Evolutionary conservation across 2,888 invertebrate species (phyloP).

Genomic region (Mimumesa dahlbomi): DNA sequence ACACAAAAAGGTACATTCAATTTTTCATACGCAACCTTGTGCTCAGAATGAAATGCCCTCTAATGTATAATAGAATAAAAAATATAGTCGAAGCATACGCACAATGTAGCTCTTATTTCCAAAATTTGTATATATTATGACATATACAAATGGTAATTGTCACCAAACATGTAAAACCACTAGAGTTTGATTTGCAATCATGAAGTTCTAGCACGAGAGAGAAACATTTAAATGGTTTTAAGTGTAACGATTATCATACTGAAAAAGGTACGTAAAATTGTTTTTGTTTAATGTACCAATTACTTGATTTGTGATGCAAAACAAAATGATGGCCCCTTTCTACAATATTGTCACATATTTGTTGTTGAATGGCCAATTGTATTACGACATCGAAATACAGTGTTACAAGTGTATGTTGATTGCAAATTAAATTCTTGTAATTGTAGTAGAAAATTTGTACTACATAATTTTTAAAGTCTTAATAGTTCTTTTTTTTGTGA

Average conservation of each 20-base stretch:
- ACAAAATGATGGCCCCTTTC: constrained; percentile 36
- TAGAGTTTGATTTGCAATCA: constrained; percentile 31
- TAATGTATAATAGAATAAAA: constrained; percentile 18
- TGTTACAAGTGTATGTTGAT: constrained; percentile 10
- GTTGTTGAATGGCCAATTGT: constrained; percentile 11
- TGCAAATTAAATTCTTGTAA: constrained; percentile 41
- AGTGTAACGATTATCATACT: neutral
- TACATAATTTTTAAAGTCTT: constrained; percentile 43
- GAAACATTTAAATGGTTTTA: constrained; percentile 1
- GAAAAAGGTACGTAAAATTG: constrained; percentile 1
- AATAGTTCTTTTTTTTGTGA: constrained; percentile 26
- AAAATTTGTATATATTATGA: constrained; percentile 18
- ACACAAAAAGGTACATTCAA: constrained; percentile 38
- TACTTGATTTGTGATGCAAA: constrained; percentile 15
- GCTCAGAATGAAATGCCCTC: constrained; percentile 31
- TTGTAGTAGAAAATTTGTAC: constrained; percentile 42
- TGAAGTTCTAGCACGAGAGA: neutral
- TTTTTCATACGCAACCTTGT: constrained; percentile 22
- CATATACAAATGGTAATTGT: constrained; percentile 28
- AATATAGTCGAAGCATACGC: constrained; percentile 13
- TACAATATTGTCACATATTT: constrained; percentile 41
- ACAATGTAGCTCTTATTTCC: constrained; percentile 9
- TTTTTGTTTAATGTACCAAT: neutral
- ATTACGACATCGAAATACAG: constrained; percentile 1
- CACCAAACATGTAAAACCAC: constrained; percentile 23